Percentiles rank a stretch among this genome's conserved stretches.
These are phyloP conservation scores for Plebejus melissa DNA, from an alignment of 2,888 invertebrate genomes.

Conservation along the genomic window DNA sequence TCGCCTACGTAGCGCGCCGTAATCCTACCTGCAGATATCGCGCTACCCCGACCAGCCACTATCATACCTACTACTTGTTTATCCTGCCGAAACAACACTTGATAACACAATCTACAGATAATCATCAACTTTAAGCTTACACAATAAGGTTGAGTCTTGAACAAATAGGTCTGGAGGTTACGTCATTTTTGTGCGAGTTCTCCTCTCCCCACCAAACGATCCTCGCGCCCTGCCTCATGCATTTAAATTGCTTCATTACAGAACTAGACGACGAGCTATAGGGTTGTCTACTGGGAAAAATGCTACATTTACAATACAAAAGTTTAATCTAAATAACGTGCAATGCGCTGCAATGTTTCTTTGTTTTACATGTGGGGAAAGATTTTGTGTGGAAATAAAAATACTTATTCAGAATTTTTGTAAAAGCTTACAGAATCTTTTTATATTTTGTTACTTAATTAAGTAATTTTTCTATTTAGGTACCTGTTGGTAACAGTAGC, in stretches of 20 bases:
- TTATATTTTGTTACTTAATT: not conserved
- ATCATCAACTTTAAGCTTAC: conserved; percentile 31
- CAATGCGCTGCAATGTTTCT: conserved; percentile 24
- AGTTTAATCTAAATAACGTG: conserved; percentile 42
- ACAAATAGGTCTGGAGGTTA: conserved; percentile 40
- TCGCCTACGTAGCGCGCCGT: conserved; percentile 66
- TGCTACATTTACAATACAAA: conserved; percentile 38
- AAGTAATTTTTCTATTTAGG: too few species aligned
- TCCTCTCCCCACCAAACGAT: conserved; percentile 67
- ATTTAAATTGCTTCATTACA: conserved; percentile 81
- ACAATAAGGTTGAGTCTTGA: conserved; percentile 38
- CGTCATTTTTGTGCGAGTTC: conserved; percentile 43
- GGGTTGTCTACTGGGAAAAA: conserved; percentile 68
- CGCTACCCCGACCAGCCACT: conserved; percentile 73
- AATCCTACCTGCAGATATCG: conserved; percentile 77
- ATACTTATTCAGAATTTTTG: not conserved
- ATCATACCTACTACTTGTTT: conserved; percentile 65
- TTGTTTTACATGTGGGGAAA: conserved; percentile 26
- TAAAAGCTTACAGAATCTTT: not conserved
- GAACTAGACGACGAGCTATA: conserved; percentile 69
- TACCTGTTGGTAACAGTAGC: too few species aligned
- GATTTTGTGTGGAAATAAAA: not conserved
- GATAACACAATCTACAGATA: conserved; percentile 26
- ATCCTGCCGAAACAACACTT: conserved; percentile 37
- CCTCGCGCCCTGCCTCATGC: conserved; percentile 79